Percentiles rank a stretch among this genome's conserved stretches.
These are phyloP conservation scores for Meloe dianella DNA, from an alignment of 2,888 invertebrate genomes.

Conservation along the genomic window DNA sequence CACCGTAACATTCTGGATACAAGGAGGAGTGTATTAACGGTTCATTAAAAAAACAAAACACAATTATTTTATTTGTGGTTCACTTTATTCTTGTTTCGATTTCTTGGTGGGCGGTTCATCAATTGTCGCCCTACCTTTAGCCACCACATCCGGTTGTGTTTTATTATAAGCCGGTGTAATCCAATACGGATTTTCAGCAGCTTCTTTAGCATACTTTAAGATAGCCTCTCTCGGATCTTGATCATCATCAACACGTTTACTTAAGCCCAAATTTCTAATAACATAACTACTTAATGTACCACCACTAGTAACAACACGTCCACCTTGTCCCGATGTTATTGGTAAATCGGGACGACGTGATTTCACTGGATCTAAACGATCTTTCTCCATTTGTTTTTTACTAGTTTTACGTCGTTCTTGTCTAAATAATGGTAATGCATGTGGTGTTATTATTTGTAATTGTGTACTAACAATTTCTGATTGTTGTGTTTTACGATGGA, in stretches of 20 bases:
- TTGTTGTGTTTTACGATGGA: slow-evolving; percentile 74
- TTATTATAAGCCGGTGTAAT: slow-evolving; percentile 89
- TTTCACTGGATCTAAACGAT: slow-evolving; percentile 84
- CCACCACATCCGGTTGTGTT: slow-evolving; percentile 88
- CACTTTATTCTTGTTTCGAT: slow-evolving; percentile 39
- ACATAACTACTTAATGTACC: slow-evolving; percentile 92
- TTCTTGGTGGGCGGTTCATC: slow-evolving; percentile 54
- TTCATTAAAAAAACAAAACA: no score
- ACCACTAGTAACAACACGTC: slow-evolving; percentile 92
- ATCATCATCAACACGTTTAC: slow-evolving; percentile 89
- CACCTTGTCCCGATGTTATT: slow-evolving; percentile 89
- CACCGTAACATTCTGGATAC: no score
- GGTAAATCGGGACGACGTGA: slow-evolving; percentile 84
- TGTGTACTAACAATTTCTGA: slow-evolving; percentile 88
- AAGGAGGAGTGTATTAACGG: no score
- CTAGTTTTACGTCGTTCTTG: slow-evolving; percentile 89
- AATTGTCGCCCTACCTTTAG: slow-evolving; percentile 56
- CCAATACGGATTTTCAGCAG: slow-evolving; percentile 97
- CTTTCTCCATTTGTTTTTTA: slow-evolving; percentile 90
- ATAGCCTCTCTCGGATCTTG: slow-evolving; percentile 96
- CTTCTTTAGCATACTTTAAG: slow-evolving; percentile 91
- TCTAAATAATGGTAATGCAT: slow-evolving; percentile 93
- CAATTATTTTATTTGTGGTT: background rate
- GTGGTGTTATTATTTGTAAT: slow-evolving; percentile 90
- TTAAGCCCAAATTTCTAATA: slow-evolving; percentile 91